Base-by-base conservation (phyloP, 2,113 vertebrate species). In the Electrona antarctica region DNA sequence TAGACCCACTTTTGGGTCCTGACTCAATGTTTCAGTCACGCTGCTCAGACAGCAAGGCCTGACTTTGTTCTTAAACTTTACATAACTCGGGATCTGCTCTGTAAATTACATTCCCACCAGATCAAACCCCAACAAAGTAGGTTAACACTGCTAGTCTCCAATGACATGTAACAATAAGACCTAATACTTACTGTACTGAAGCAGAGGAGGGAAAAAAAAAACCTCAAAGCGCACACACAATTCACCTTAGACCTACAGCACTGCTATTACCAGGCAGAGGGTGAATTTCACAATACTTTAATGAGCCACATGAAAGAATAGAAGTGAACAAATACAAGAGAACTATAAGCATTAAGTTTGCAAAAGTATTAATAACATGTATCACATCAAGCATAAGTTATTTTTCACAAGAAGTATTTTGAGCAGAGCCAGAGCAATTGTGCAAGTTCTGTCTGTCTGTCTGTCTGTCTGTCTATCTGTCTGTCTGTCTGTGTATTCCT, bases 111-210 rank as follows among this genome's bases (percentile, higher is more conserved):
- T 81, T 54, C 13, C 50, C 49, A 50, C 79, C 72, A 46, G 76
- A 73, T 74, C 69, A 81, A 56, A 66, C 50, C 28, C 55, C 21
- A 49, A 60, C 9, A 52, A 80, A 86, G 72, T 83, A 60, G 78
- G 83, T 79, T 81, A 87, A 64, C 65, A 67, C 69, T 11, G 50
- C 71, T 2, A 79, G 1, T 77, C 82, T 80, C 82, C 60, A 74
- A 75, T 83, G 85, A 85, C 80, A 15, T 52, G 29, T 56, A 68
- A 74, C 71, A 78, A 71, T 79, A 41, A 67, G 41, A 79, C 48
- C 67, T 77, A 67, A 82, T 76, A 78, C 83, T 84, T 52, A 41
- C 33, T 41, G 33, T 41, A 41, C 33, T 41, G 65, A 64, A 52
- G 57, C 65, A 47, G 55, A 61, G 45, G 28, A 28, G 48, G 47